Evolutionary conservation across 2,888 invertebrate species (phyloP), one percentile per base, ranked within the genome.

Genomic region (Argyra leucocephala): DNA sequence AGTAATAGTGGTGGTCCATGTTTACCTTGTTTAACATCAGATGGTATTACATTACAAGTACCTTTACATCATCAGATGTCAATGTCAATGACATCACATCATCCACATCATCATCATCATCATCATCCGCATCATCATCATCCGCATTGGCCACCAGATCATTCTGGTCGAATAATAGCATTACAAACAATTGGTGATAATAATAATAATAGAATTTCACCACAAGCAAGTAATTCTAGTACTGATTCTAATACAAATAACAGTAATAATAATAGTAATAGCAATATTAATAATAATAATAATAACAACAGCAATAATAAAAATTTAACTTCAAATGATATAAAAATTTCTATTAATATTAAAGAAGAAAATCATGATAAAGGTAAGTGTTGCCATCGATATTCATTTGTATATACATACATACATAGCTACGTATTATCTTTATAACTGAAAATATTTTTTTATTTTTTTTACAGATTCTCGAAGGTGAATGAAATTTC

Each of bases 31-130:
- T 74, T 83, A 76, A 83, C 81, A 66, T 74, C 76, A 74, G 80
- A 83, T 74, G 81, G 82, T 73, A 80, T 82, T 76, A 82, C 83
- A 72, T 80, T 83, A 71, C 81, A 83, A 70, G 83, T 84, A 74
- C 82, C 83, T 73, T 81, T 80, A 66, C 69, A 65, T 36, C 68
- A 65, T 57, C 68, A 70, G 31, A 68, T 69, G 66, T 59, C 66
- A 48, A 65, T 69, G 12, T 65, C 69, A 22, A 67, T 66, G n/a
- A 58, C 66, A 24, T 63, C 67, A 22, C 62, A 64, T n/a, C 48
- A 61, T 70, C 65, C 66, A 21, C 67, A 69, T 60, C 69, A 66
- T 63, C 37, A 31, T 36, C 36, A 31, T 15, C 66, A 64, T 6
- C 74, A 73, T 22, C 76, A 75, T 69, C 75, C 73, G 23, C 76